phyloP scores from a whole-genome alignment of 2,113 vertebrate species.

The Nannospalax galili region DNA sequence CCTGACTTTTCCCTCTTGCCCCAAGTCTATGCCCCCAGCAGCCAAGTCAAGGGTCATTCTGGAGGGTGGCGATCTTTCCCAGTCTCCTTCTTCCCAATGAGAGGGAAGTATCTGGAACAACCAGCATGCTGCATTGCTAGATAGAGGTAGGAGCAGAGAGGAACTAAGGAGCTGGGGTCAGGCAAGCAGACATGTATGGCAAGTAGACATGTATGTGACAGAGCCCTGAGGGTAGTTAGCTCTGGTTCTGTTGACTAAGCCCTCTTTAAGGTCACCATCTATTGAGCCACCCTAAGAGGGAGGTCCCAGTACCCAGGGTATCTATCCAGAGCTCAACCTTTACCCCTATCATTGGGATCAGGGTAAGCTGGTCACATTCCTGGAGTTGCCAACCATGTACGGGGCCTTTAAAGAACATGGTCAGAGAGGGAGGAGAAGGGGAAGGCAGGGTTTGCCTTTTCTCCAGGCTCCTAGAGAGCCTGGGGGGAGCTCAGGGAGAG shows the following conservation, averaged over 20 bases:
- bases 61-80: neutral
- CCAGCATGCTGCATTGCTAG: neutral
- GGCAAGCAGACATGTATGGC: neutral
- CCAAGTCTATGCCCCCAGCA: neutral
- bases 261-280: neutral
- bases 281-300: neutral
- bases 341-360: neutral
- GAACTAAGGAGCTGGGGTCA: neutral
- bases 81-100: neutral
- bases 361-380: neutral
- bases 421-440: neutral
- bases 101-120: neutral
- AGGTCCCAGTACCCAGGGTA: neutral
- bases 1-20: neutral
- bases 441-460: neutral
- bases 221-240: rapidly evolving
- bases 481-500: neutral
- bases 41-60: neutral
- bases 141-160: neutral
- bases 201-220: neutral
- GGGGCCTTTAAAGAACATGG: neutral
- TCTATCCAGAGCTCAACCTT: neutral
- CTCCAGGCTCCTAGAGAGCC: neutral
- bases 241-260: too few species aligned
- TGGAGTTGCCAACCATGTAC: neutral